Conservation (phyloP, 1,140 invertebrate genomes). For the Pseudomyrmex flavicornis region DNA sequence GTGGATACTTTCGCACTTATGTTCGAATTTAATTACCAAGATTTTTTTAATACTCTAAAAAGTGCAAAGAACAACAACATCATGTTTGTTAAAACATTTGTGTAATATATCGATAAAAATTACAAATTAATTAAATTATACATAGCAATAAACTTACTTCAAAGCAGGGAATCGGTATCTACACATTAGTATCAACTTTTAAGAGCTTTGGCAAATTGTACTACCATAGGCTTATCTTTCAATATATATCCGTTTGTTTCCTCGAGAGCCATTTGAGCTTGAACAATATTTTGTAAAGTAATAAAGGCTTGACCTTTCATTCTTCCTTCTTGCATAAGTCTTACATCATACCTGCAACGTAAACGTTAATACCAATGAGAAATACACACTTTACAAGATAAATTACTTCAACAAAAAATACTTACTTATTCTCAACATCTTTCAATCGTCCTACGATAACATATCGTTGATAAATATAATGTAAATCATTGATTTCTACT, state of each 20-base stretch:
- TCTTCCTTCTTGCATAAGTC: slow-evolving; percentile 96
- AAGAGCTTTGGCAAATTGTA: slow-evolving; percentile 92
- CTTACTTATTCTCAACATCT: slow-evolving; percentile 85
- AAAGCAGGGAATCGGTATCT: background rate
- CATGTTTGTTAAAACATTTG: no score
- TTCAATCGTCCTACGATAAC: slow-evolving; percentile 83
- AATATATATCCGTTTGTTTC: slow-evolving; percentile 96
- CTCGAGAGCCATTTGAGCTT: slow-evolving; percentile 91
- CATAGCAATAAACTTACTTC: background rate
- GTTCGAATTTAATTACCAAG: no score
- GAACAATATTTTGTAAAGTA: slow-evolving; percentile 90
- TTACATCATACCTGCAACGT: slow-evolving; percentile 89
- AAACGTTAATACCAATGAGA: slow-evolving; percentile 18
- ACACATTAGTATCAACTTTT: slow-evolving; percentile 70
- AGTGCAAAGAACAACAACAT: no score
- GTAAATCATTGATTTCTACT: slow-evolving; percentile 91
- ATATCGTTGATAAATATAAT: slow-evolving; percentile 92
- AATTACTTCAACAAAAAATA: slow-evolving; percentile 26
- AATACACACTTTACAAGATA: slow-evolving; percentile 44
- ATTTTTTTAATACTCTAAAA: no score
- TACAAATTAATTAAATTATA: background rate
- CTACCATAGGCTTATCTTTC: slow-evolving; percentile 95
- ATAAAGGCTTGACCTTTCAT: slow-evolving; percentile 99
- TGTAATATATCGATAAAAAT: background rate
- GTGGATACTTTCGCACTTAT: no score